These are phyloP conservation scores for Agapetus fuscipes DNA, from an alignment of 2,888 invertebrate genomes.

Conservation along the genomic window DNA sequence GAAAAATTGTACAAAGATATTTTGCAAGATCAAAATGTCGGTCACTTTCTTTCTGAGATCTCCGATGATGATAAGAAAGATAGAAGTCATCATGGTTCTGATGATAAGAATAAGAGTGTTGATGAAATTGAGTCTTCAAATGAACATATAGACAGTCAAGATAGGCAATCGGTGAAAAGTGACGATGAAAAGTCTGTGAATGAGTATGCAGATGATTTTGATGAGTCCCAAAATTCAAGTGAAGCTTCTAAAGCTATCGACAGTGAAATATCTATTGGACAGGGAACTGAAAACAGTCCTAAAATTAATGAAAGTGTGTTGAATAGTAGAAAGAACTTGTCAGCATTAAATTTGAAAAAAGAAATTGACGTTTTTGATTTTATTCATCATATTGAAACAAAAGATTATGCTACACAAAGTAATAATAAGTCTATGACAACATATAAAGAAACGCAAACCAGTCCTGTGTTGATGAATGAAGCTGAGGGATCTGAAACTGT, in stretches of 20 bases:
- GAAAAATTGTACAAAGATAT: too few species aligned
- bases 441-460: constrained; percentile 40
- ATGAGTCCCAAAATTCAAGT: constrained; percentile 24
- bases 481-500: constrained; percentile 24
- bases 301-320: too few species aligned
- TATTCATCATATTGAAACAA: constrained; percentile 35
- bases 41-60: neutral
- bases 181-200: constrained; percentile 27
- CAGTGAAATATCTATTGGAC: constrained; percentile 24
- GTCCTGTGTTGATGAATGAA: constrained; percentile 4
- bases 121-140: neutral
- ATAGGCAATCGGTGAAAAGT: constrained; percentile 22
- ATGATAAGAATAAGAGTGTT: neutral
- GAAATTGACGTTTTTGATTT: constrained; percentile 39
- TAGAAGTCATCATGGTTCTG: constrained; percentile 28
- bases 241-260: constrained; percentile 4
- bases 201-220: constrained; percentile 39
- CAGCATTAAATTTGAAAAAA: constrained; percentile 36
- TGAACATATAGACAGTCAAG: constrained; percentile 13
- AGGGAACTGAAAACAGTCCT: neutral
- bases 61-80: constrained; percentile 17
- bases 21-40: neutral
- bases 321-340: too few species aligned
- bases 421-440: constrained; percentile 29
- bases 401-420: constrained; percentile 40